phyloP scores from a whole-genome alignment of 2,888 invertebrate species.

The Microplitis deprimator region DNA sequence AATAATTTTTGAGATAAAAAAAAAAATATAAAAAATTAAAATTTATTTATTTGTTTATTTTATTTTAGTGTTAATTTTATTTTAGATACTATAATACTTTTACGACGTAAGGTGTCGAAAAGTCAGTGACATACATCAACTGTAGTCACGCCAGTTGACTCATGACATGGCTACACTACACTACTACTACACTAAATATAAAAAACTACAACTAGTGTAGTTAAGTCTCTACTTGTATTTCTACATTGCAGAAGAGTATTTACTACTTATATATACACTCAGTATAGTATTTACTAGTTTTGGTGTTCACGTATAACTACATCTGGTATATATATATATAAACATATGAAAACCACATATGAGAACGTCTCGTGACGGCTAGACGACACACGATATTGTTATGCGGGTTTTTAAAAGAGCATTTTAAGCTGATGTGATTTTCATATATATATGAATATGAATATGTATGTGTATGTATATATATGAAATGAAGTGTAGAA shows the following conservation, averaged over 20 bases:
- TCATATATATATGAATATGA: neutral
- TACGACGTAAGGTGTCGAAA: slow-evolving; percentile 22
- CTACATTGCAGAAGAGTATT: too few species aligned
- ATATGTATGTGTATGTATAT: slow-evolving; percentile 48
- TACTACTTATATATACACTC: too few species aligned
- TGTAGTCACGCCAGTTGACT: slow-evolving; percentile 11
- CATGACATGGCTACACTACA: slow-evolving; percentile 1
- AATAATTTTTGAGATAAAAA: neutral
- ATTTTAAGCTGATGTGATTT: neutral
- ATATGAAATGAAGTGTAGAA: slow-evolving; percentile 60
- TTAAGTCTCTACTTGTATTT: too few species aligned
- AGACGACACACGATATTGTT: slow-evolving; percentile 1
- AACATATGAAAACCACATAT: too few species aligned
- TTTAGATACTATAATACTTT: slow-evolving; percentile 23
- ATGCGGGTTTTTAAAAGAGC: neutral
- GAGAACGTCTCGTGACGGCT: neutral
- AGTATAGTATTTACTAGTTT: too few species aligned
- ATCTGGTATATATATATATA: too few species aligned
- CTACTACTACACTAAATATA: neutral
- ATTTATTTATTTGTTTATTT: slow-evolving; percentile 13
- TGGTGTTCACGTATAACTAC: too few species aligned
- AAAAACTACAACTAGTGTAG: slow-evolving; percentile 9
- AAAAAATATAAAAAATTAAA: neutral
- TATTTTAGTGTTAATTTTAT: slow-evolving; percentile 18
- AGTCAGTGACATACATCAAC: slow-evolving; percentile 27